Evolutionary conservation across 2,888 invertebrate genomes (phyloP).

Genomic region (Homarus gammarus): DNA sequence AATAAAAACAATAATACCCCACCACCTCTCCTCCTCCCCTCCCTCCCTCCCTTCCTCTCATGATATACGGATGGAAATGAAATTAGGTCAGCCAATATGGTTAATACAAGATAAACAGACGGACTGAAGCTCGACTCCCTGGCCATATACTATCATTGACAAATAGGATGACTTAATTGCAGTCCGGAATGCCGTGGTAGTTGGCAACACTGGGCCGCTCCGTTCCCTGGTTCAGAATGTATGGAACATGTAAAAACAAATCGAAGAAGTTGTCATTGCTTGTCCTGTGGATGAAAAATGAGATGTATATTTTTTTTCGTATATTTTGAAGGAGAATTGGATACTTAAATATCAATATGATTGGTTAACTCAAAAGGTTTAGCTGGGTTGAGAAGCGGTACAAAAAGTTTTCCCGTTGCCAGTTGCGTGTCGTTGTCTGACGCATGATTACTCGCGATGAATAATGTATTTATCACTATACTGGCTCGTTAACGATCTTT

Average conservation of each 20-base stretch:
- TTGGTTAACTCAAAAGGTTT: no score
- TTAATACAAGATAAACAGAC: conserved; percentile 44
- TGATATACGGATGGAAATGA: conserved; percentile 34
- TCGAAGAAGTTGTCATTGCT: no score
- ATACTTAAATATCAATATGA: background rate
- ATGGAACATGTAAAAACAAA: no score
- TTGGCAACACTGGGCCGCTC: conserved; percentile 30
- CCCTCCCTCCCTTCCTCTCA: background rate
- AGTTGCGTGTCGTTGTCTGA: conserved; percentile 46
- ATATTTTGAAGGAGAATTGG: background rate
- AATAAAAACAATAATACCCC: no score
- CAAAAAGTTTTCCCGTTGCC: conserved; percentile 35
- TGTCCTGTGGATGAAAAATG: conserved; percentile 1
- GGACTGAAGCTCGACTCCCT: background rate
- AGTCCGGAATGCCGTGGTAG: conserved; percentile 28
- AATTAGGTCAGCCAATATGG: conserved; percentile 29
- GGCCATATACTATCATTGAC: conserved; percentile 51
- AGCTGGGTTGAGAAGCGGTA: no score
- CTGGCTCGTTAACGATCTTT: conserved; percentile 54
- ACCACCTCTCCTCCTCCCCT: no score
- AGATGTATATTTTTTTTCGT: no score
- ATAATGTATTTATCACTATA: conserved; percentile 51
- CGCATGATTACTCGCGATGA: conserved; percentile 49
- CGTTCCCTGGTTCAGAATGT: background rate
- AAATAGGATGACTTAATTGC: conserved; percentile 59